Conservation (phyloP, 2,888 invertebrate genomes). For the Myopa testacea region DNA sequence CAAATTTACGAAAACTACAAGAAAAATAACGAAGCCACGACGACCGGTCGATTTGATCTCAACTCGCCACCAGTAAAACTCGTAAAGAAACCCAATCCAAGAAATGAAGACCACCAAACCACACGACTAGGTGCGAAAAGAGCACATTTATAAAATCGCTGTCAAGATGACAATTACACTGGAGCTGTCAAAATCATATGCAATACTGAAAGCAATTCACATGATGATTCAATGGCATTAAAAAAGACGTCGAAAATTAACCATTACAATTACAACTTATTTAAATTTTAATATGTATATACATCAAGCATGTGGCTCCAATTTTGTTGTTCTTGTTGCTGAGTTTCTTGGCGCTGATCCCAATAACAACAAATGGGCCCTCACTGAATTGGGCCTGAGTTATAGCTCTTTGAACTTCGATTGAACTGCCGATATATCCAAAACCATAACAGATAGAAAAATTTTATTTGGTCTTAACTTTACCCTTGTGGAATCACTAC, state of each 20-base stretch:
- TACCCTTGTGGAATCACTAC: too few species aligned
- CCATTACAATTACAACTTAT: too few species aligned
- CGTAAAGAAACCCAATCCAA: constrained; percentile 49
- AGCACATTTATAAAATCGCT: constrained; percentile 44
- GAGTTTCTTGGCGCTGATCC: too few species aligned
- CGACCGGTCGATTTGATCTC: constrained; percentile 39
- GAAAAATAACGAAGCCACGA: constrained; percentile 8
- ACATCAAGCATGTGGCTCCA: too few species aligned
- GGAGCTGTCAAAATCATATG: constrained; percentile 19
- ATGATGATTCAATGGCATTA: neutral
- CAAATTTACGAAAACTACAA: constrained; percentile 18
- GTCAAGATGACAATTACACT: constrained; percentile 21
- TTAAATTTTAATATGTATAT: too few species aligned
- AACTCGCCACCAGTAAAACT: constrained; percentile 48
- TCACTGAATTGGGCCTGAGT: too few species aligned
- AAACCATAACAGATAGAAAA: too few species aligned
- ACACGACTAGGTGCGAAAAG: constrained; percentile 39
- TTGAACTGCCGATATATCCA: too few species aligned
- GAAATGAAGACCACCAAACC: constrained; percentile 47
- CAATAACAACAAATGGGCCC: too few species aligned
- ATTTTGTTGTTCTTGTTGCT: too few species aligned
- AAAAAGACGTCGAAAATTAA: neutral
- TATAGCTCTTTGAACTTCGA: too few species aligned
- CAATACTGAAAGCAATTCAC: neutral
- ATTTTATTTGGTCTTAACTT: too few species aligned